Conservation (phyloP, 37 sponge, comb jelly and placozoan species). For the Cladorhizidae sp. region DNA sequence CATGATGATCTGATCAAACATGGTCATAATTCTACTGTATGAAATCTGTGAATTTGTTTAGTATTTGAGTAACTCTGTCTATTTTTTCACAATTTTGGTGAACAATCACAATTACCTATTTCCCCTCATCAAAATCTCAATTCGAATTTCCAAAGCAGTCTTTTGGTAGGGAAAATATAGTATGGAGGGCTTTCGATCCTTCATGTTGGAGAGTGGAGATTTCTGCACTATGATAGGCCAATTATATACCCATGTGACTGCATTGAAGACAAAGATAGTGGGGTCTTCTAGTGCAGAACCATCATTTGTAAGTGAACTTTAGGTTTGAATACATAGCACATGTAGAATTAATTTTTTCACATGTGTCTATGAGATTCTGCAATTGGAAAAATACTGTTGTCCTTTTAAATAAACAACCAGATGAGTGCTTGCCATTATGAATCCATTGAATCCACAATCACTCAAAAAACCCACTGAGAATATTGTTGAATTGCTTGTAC, state of each 20-base stretch:
- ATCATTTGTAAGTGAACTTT: slow-evolving; percentile 22
- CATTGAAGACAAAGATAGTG: slow-evolving; percentile 36
- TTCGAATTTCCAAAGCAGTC: slow-evolving; percentile 40
- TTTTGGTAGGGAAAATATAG: slow-evolving; percentile 35
- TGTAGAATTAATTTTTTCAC: not conserved
- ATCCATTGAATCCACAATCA: slow-evolving; percentile 18
- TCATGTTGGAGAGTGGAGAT: slow-evolving; percentile 36
- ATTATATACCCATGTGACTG: slow-evolving; percentile 22
- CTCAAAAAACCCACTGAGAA: slow-evolving; percentile 40
- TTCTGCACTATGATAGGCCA: slow-evolving; percentile 51
- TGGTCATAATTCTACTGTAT: too few relatives aligned
- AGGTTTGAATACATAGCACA: not conserved
- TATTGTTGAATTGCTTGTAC: slow-evolving; percentile 49
- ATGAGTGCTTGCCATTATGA: slow-evolving; percentile 35
- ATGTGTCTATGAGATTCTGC: slow-evolving; percentile 31
- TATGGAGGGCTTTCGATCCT: slow-evolving; percentile 43
- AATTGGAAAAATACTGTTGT: slow-evolving; percentile 55
- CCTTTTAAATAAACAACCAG: slow-evolving; percentile 49
- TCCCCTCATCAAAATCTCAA: too few relatives aligned
- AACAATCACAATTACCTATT: too few relatives aligned
- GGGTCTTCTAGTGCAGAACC: slow-evolving; percentile 9
- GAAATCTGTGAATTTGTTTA: too few relatives aligned
- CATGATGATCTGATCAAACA: too few relatives aligned
- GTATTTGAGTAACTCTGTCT: too few relatives aligned
- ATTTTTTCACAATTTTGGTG: too few relatives aligned